These are phyloP conservation scores for Drosophila mimica DNA, from an alignment of 2,888 invertebrate genomes.

Conservation along the genomic window DNA sequence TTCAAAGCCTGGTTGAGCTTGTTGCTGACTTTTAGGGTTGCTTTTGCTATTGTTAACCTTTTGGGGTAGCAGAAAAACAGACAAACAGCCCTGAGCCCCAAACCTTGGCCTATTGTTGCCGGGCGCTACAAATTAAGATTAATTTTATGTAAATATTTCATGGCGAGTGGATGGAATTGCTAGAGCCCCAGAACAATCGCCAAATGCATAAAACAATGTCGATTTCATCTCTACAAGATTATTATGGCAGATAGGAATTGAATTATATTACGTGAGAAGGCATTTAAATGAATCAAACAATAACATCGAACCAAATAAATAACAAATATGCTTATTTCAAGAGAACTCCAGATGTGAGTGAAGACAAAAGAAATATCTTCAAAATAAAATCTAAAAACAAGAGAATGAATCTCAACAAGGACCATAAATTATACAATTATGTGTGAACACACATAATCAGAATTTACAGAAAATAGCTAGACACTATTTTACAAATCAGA, in stretches of 20 bases:
- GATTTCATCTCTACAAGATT: conserved; percentile 49
- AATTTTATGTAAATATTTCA: conserved; percentile 68
- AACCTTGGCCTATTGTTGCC: conserved; percentile 32
- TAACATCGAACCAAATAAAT: conserved; percentile 1
- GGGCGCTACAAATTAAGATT: conserved; percentile 59
- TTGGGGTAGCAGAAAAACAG: conserved; percentile 21
- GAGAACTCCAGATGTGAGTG: not conserved
- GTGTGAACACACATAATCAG: not conserved
- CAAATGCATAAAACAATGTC: conserved; percentile 52
- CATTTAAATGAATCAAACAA: conserved; percentile 32
- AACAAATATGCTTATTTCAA: not conserved
- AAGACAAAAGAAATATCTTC: not conserved
- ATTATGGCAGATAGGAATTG: conserved; percentile 44
- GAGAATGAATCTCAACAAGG: not conserved
- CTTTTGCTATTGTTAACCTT: conserved; percentile 38
- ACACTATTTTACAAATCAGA: not conserved
- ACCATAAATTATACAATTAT: not conserved
- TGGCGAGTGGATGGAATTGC: conserved; percentile 30
- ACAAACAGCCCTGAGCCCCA: conserved; percentile 12
- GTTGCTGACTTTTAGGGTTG: conserved; percentile 52
- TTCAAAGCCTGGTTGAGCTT: conserved; percentile 41
- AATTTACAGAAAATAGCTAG: not conserved
- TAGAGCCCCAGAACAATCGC: conserved; percentile 24
- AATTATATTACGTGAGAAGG: conserved; percentile 53
- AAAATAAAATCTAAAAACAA: not conserved